phyloP scores from a whole-genome alignment of 1,140 invertebrate genomes.

The Dendroctonus ponderosae region DNA sequence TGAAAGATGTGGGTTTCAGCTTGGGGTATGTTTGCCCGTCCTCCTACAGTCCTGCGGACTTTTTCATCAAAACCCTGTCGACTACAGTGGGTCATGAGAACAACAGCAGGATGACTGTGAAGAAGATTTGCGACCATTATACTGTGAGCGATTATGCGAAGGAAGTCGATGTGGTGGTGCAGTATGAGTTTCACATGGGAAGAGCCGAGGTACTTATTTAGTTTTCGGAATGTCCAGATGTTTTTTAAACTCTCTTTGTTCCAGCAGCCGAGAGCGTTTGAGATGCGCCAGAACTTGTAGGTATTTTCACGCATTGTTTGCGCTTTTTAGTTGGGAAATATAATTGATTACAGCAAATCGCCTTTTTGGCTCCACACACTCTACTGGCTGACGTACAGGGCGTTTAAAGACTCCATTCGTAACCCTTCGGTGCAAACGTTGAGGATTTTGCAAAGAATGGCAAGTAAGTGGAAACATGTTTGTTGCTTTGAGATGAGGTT shows the following conservation, averaged over 20 bases:
- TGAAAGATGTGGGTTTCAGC: conserved; percentile 49
- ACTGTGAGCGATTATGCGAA: conserved; percentile 72
- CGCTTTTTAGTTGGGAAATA: background rate
- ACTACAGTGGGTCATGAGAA: conserved; percentile 74
- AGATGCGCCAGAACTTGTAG: conserved; percentile 39
- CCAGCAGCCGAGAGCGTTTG: conserved; percentile 38
- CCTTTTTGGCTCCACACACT: conserved; percentile 65
- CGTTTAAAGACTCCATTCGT: conserved; percentile 65
- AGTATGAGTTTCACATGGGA: conserved; percentile 64
- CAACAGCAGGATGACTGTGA: conserved; percentile 61
- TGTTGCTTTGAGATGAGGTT: background rate
- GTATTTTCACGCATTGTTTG: background rate
- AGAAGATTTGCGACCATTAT: conserved; percentile 75
- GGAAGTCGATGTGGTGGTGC: conserved; percentile 68
- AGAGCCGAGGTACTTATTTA: conserved; percentile 41
- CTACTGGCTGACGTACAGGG: conserved; percentile 67
- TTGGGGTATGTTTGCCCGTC: conserved; percentile 74
- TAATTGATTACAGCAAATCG: conserved; percentile 50
- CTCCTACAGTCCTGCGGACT: conserved; percentile 92
- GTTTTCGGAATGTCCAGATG: background rate
- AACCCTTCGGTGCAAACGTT: conserved; percentile 71
- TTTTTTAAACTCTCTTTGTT: conserved; percentile 14
- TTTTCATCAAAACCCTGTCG: conserved; percentile 83
- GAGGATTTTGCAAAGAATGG: conserved; percentile 74
- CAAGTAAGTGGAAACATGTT: conserved; percentile 51